Evolutionary conservation across 2,113 vertebrate species (phyloP), one percentile per base, ranked within the genome.

Genomic region (Morone chrysops): DNA sequence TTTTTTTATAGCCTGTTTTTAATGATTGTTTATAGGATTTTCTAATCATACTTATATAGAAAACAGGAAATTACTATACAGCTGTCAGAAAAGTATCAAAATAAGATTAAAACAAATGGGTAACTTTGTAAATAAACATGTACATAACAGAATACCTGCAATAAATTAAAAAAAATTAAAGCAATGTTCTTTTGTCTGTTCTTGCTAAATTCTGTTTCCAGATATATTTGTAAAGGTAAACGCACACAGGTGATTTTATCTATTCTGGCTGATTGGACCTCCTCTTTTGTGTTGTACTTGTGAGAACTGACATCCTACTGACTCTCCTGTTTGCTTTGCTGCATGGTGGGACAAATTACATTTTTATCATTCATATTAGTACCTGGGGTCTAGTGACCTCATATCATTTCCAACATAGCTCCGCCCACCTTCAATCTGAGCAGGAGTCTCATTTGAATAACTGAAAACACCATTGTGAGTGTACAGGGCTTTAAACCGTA

Each of bases 81-180:
- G 82, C 38, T 86, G 88, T 90, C 83, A 75, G 31, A 80, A 82
- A 86, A 75, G 57, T 83, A 75, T 82, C 38, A 47, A 84, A 86
- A 75, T 74, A 68, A 83, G 51, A 85, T 54, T 86, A 40, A 90
- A 80, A 93, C 85, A 90, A 78, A 75, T 89, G 57, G 81, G 87
- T 90, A 88, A 86, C 84, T 91, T 87, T 94, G 94, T 95, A 95
- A 94, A 95, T 94, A 94, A 88, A 89, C 77, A 80, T 95, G 95
- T 95, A 94, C 89, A 95, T 95, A 94, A 90, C 80, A 86, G 81
- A 92, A 92, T 90, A 92, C 83, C 56, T 89, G 86, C 93, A 95
- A 94, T 95, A 95, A 94, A 94, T 93, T 78, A 71, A 47, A 92
- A 89, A 92, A 84, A 59, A 63, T 18, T 14, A 65, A 70, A 80